Base-by-base conservation (phyloP, 1,140 invertebrate genomes). In the Wasmannia auropunctata region DNA sequence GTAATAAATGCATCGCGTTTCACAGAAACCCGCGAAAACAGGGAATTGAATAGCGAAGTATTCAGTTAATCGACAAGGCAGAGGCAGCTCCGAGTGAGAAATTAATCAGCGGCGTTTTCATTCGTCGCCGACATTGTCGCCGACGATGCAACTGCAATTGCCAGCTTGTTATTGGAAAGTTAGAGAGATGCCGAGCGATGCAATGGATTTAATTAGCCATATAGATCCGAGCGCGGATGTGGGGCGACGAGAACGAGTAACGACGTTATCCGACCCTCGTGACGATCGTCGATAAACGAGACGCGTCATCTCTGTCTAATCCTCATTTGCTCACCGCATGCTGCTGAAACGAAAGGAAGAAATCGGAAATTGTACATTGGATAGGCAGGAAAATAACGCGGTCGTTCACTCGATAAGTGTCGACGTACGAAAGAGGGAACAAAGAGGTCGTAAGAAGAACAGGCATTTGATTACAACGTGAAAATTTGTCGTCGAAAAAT, bases 151-250 rank as follows among this genome's bases (percentile, higher is more conserved):
- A 81, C 25, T 72, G 79, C 79, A 74, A 83, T 83, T 81, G 79
- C 79, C 34, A 70, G 19, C 65, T 70, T 81, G 34, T 72, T 81
- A 85, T 51, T 63, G 58, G 72, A 77, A 85, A 85, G 74, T 54
- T 58, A 46, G 81, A 51, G 60, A 62, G 58, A 63, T 37, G 54
- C 54, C n/a, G n/a, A 22, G 81, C 28, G 70, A 84, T 54, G 81
- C 72, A 88, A 86, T 86, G 87, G 67, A 89, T 89, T 89, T 90
- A 86, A 88, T 88, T 90, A 88, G 62, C 75, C 54, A 46, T 87
- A 70, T 75, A 79, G 74, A 86, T 90, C 81, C 86, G 62, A 79
- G 49, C 63, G 62, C 80, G 89, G 80, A 85, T 86, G 81, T 69
- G 25, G 28, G 31, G 28, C 65, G 86, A 77, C 54, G 81, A 74